Evolutionary conservation across 2,797 vertebrate genomes (phyloP).

Genomic region (Emys orbicularis): DNA sequence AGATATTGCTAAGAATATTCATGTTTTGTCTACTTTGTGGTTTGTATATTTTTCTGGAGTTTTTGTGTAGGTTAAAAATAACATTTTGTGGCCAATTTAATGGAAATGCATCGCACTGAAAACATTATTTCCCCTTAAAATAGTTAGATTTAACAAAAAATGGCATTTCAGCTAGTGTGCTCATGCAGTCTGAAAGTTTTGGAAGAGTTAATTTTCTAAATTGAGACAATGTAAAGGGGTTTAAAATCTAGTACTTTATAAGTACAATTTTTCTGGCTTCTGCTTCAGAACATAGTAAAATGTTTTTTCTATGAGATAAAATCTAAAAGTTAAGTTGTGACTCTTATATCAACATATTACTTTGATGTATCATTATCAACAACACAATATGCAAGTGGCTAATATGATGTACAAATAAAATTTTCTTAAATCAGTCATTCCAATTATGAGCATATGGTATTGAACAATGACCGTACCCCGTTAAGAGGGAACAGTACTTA

Average conservation of each 20-base stretch:
- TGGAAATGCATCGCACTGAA: not conserved
- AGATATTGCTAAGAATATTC: not conserved
- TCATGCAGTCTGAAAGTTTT: not conserved
- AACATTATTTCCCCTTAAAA: not conserved
- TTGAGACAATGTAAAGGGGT: not conserved
- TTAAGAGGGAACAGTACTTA: not conserved
- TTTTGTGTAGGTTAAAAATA: not conserved
- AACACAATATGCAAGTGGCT: no score
- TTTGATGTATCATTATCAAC: no score
- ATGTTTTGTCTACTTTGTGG: not conserved
- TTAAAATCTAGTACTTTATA: not conserved
- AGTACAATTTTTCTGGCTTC: not conserved
- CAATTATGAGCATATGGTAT: no score
- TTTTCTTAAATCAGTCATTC: no score
- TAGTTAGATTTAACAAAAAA: not conserved
- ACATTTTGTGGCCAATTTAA: not conserved
- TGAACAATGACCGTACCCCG: no score
- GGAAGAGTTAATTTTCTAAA: not conserved
- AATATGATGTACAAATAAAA: no score
- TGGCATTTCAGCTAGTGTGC: not conserved
- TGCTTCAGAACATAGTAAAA: no score
- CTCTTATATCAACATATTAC: no score
- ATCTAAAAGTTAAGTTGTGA: no score
- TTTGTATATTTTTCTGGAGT: not conserved
- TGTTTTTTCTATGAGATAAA: no score